Evolutionary conservation across 2,797 vertebrate genomes (phyloP).

Genomic region (Falco peregrinus): DNA sequence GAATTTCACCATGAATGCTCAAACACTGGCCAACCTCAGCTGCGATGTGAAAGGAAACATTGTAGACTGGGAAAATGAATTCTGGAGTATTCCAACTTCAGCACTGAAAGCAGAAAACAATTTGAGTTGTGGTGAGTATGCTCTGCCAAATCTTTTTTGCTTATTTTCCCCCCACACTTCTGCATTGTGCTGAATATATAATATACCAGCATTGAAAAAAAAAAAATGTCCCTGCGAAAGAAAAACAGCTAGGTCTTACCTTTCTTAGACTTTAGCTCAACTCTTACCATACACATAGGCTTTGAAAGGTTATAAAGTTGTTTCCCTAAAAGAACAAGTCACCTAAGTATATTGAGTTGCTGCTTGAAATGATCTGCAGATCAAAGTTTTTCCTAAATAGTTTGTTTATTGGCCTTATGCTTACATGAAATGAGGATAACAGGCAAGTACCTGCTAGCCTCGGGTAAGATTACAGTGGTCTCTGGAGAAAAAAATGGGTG

Average conservation of each 20-base stretch:
- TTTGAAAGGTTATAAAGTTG: background rate
- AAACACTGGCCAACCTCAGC: slow-evolving; percentile 80
- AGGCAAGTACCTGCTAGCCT: background rate
- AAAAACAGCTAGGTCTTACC: background rate
- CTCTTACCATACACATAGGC: background rate
- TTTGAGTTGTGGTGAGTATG: slow-evolving; percentile 95
- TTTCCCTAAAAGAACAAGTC: background rate
- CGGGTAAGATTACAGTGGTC: background rate
- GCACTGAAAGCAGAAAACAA: slow-evolving; percentile 86
- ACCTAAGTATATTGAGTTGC: background rate
- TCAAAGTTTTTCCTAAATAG: background rate
- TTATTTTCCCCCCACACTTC: background rate
- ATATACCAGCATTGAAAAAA: background rate
- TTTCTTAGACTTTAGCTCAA: background rate
- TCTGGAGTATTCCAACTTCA: slow-evolving; percentile 86
- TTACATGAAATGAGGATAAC: background rate
- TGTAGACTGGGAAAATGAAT: slow-evolving; percentile 92
- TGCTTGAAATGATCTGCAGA: background rate
- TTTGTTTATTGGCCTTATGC: background rate
- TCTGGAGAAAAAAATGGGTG: background rate
- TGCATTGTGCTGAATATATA: slow-evolving; percentile 22
- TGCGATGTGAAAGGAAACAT: slow-evolving; percentile 86
- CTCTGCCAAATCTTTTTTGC: slow-evolving; percentile 18
- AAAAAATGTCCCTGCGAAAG: background rate
- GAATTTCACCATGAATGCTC: slow-evolving; percentile 82